Conservation (phyloP, 2,113 vertebrate species). For the Eulemur macaco region DNA sequence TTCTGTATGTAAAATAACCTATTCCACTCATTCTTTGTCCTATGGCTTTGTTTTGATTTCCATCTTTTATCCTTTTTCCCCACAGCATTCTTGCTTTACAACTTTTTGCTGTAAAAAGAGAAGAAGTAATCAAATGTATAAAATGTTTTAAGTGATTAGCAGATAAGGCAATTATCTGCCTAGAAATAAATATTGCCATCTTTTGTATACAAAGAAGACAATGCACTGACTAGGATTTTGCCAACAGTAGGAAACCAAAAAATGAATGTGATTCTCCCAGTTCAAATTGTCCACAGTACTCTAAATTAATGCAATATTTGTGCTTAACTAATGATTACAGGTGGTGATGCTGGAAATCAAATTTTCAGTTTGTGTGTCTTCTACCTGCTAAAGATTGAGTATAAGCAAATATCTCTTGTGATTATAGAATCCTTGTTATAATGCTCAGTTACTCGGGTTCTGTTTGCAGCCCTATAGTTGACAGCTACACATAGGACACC, state of each 20-base stretch:
- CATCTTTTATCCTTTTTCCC: neutral
- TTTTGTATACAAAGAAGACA: constrained; percentile 1
- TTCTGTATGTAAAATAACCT: neutral
- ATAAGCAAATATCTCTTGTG: neutral
- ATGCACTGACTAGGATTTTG: neutral
- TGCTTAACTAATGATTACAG: neutral
- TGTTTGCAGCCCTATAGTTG: neutral
- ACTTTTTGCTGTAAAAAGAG: neutral
- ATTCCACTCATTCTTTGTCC: neutral
- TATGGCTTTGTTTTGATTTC: neutral
- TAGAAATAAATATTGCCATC: neutral
- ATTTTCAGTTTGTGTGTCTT: constrained; percentile 10
- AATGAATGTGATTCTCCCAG: neutral
- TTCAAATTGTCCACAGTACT: neutral
- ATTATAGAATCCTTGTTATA: neutral
- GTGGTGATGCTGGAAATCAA: neutral
- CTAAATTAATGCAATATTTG: constrained; percentile 5
- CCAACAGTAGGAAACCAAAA: neutral
- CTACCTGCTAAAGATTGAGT: neutral
- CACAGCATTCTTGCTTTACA: neutral
- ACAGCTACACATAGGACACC: neutral
- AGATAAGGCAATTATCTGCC: neutral
- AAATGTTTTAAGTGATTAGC: neutral
- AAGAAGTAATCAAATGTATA: neutral
- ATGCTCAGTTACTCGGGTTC: neutral